Percentiles rank a stretch among this genome's conserved stretches.
Conservation (phyloP, 2,888 invertebrate species). For the Idaea straminata region DNA sequence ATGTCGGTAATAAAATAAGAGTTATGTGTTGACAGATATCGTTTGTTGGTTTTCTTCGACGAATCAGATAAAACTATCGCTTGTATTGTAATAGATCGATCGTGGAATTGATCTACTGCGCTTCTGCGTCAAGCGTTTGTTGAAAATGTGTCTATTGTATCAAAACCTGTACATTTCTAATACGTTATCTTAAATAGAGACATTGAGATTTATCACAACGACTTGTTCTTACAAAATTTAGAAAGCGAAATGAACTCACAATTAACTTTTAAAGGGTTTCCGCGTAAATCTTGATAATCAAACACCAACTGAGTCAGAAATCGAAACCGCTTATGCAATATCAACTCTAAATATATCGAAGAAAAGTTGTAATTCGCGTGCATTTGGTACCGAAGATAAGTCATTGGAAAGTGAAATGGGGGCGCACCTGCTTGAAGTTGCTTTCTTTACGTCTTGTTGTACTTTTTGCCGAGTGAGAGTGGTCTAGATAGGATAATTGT, state of each 20-base stretch:
- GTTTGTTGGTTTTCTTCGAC: conserved; percentile 4
- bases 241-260: conserved; percentile 62
- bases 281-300: conserved; percentile 74
- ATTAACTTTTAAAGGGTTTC: conserved; percentile 73
- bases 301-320: conserved; percentile 51
- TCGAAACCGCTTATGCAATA: conserved; percentile 24
- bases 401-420: conserved; percentile 78
- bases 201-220: neutral
- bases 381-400: conserved; percentile 49
- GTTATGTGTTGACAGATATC: neutral
- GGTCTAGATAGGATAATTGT: conserved; percentile 77
- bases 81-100: conserved; percentile 2
- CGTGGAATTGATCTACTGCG: conserved; percentile 7
- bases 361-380: conserved; percentile 48
- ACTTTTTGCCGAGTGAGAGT: conserved; percentile 78
- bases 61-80: conserved; percentile 3
- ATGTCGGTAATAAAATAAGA: neutral
- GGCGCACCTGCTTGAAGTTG: conserved; percentile 73
- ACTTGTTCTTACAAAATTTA: conserved; percentile 40
- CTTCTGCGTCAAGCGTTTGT: neutral
- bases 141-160: too few relatives aligned
- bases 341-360: conserved; percentile 31
- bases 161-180: too few relatives aligned
- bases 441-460: conserved; percentile 74
- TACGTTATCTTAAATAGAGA: too few relatives aligned